phyloP scores from a whole-genome alignment of 2,797 vertebrate genomes.

The Squalus acanthias region DNA sequence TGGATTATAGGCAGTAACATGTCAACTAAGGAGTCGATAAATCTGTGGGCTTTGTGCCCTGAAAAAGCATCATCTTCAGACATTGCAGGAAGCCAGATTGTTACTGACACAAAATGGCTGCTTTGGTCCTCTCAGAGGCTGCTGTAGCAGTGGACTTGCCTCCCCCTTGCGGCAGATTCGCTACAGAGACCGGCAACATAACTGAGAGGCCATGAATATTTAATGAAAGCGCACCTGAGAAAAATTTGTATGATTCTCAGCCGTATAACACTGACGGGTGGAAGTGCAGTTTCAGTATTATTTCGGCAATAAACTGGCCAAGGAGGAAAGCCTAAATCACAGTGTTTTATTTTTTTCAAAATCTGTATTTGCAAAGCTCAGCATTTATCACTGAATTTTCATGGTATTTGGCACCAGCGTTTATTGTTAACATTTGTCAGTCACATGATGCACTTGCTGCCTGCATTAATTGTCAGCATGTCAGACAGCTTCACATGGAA shows the following conservation, averaged over 20 bases:
- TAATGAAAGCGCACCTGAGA: background rate
- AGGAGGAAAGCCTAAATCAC: no score
- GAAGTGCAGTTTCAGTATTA: background rate
- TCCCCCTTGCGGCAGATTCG: background rate
- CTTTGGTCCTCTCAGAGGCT: background rate
- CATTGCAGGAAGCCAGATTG: background rate
- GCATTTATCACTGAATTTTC: slow-evolving; percentile 31
- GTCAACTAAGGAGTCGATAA: background rate
- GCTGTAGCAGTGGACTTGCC: background rate
- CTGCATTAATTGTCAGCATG: slow-evolving; percentile 23
- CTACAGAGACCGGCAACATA: background rate
- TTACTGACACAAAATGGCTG: background rate
- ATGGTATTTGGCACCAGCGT: slow-evolving; percentile 6
- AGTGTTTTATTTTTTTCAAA: background rate
- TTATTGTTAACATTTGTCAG: slow-evolving; percentile 30
- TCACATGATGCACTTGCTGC: background rate
- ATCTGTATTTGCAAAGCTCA: slow-evolving; percentile 16
- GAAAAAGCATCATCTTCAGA: background rate
- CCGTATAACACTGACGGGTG: background rate
- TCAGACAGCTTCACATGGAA: background rate
- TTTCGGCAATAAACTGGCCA: background rate
- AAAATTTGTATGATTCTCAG: background rate
- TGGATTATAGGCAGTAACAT: background rate
- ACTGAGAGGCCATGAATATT: background rate
- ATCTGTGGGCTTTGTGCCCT: background rate